Evolutionary conservation across 2,888 invertebrate genomes (phyloP).

Genomic region (Tuta absoluta): DNA sequence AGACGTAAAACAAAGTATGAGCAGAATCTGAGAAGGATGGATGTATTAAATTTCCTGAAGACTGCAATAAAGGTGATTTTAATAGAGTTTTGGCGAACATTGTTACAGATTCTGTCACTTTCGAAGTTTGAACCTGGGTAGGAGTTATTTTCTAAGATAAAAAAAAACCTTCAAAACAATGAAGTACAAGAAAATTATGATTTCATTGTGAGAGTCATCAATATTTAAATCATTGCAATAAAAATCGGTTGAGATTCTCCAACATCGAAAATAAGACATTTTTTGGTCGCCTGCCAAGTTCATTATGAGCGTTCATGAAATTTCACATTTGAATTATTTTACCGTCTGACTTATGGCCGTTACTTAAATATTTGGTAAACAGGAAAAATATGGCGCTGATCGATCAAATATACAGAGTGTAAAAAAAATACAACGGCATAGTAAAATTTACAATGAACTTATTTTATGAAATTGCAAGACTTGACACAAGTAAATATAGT

Average conservation of each 20-base stretch:
- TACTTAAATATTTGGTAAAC: constrained; percentile 82
- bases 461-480: no score
- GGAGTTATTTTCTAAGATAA: not conserved
- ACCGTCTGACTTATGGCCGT: constrained; percentile 81
- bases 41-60: constrained; percentile 21
- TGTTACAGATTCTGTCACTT: not conserved
- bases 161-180: not conserved
- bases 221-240: constrained; percentile 77
- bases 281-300: constrained; percentile 80
- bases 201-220: constrained; percentile 56
- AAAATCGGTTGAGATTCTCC: constrained; percentile 82
- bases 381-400: constrained; percentile 80
- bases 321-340: constrained; percentile 82
- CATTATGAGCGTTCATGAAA: constrained; percentile 82
- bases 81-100: constrained; percentile 18
- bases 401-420: constrained; percentile 67
- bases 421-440: no score
- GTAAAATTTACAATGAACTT: no score
- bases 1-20: constrained; percentile 27
- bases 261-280: constrained; percentile 81
- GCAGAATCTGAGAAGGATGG: constrained; percentile 17
- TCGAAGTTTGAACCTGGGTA: not conserved
- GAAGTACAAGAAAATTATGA: not conserved
- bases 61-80: not conserved
- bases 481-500: no score